Conservation (phyloP, 2,113 vertebrate species). For the Centrocercus urophasianus region DNA sequence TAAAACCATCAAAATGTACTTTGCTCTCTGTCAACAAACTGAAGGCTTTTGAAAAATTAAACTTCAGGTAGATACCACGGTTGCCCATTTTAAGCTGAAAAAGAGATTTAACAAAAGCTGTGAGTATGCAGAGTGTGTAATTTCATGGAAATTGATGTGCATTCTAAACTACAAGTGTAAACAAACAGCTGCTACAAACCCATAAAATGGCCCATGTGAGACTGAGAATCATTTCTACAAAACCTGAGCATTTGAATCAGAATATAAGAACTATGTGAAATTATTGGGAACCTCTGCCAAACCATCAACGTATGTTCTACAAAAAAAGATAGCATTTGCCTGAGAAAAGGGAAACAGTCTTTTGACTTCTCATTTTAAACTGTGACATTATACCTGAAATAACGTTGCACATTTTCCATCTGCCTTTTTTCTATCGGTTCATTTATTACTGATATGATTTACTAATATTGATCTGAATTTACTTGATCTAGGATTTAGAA, state of each 20-base stretch:
- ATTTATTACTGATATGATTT: background rate
- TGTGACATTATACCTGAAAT: background rate
- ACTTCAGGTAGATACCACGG: background rate
- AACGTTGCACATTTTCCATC: background rate
- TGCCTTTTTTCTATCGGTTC: background rate
- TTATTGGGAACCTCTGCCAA: background rate
- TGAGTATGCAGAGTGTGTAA: background rate
- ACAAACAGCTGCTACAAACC: constrained; percentile 17
- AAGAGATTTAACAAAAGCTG: background rate
- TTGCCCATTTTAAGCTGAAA: background rate
- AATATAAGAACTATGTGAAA: background rate
- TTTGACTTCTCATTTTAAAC: background rate
- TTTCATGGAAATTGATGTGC: background rate
- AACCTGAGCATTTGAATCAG: background rate
- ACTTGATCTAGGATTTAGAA: background rate
- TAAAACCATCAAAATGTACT: constrained; percentile 42
- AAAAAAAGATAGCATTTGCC: background rate
- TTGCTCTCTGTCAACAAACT: constrained; percentile 60
- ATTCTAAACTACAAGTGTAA: background rate
- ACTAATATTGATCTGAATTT: background rate
- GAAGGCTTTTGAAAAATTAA: constrained; percentile 12
- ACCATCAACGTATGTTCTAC: constrained; percentile 14
- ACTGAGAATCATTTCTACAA: background rate
- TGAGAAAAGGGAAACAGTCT: background rate
- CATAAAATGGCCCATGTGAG: background rate